Evolutionary conservation across 1,140 invertebrate genomes (phyloP).

Genomic region (Pseudomyrmex gracilis): DNA sequence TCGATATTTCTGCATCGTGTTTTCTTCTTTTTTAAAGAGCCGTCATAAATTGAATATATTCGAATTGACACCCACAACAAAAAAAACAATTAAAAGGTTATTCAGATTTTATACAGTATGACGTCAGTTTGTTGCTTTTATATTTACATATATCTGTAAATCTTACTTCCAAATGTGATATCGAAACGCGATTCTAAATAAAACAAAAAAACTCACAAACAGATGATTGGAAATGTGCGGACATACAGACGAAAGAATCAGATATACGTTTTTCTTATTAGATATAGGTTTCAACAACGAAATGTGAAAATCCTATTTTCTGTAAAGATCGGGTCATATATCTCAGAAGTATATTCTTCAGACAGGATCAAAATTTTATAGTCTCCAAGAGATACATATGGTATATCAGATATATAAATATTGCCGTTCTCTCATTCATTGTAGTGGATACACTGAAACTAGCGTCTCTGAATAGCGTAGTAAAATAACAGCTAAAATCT

Average conservation of each 20-base stretch:
- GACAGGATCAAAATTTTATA: slow-evolving; percentile 67
- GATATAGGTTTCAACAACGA: slow-evolving; percentile 46
- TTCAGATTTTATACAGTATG: slow-evolving; percentile 2
- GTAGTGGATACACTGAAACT: not conserved
- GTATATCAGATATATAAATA: slow-evolving; percentile 54
- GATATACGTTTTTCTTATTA: slow-evolving; percentile 6
- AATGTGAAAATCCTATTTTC: slow-evolving; percentile 61
- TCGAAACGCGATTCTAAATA: not conserved
- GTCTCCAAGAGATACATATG: slow-evolving; percentile 43
- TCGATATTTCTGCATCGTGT: too few relatives aligned
- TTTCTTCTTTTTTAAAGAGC: too few relatives aligned
- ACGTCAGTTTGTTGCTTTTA: not conserved
- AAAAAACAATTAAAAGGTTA: not conserved
- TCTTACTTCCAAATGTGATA: slow-evolving; percentile 35
- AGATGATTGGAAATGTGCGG: slow-evolving; percentile 66
- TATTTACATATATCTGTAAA: slow-evolving; percentile 13
- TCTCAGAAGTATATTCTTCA: slow-evolving; percentile 37
- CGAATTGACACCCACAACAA: too few relatives aligned
- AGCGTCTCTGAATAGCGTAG: not conserved
- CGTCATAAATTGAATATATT: too few relatives aligned
- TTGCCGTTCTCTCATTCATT: not conserved
- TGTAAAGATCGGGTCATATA: slow-evolving; percentile 46
- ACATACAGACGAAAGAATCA: slow-evolving; percentile 48
- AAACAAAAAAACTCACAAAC: slow-evolving; percentile 50
- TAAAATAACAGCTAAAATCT: not conserved